These are phyloP conservation scores for Alosa sapidissima DNA, from an alignment of 2,797 vertebrate genomes.

Conservation along the genomic window DNA sequence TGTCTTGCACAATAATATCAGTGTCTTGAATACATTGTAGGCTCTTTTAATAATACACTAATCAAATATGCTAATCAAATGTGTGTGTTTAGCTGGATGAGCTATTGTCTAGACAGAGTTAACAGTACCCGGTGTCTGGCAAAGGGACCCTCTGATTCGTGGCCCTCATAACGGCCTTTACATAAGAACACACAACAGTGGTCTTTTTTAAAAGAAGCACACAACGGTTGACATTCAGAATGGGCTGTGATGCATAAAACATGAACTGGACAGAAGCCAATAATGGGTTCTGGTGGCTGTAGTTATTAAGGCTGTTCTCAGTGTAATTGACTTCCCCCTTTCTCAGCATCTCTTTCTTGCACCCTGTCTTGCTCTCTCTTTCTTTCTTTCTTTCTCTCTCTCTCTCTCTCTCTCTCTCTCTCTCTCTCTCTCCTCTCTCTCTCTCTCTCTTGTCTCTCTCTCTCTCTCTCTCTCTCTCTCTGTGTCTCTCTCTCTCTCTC, in stretches of 20 bases:
- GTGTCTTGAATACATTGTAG: too few relatives aligned
- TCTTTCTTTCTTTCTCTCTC: too few relatives aligned
- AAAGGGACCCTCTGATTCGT: background rate
- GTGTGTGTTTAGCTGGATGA: background rate
- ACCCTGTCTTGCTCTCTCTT: background rate
- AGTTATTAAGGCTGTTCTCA: conserved; percentile 29
- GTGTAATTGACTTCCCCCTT: background rate
- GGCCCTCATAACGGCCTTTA: conserved; percentile 22
- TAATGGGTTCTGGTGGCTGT: conserved; percentile 21
- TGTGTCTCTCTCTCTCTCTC: background rate
- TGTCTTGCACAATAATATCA: too few relatives aligned
- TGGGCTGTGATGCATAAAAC: conserved; percentile 39
- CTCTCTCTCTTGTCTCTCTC: too few relatives aligned
- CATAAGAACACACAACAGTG: conserved; percentile 32
- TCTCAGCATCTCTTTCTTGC: background rate
- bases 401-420: too few relatives aligned
- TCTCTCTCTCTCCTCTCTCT: too few relatives aligned
- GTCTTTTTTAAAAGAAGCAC: background rate
- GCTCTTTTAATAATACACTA: too few relatives aligned
- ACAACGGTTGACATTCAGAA: conserved; percentile 40
- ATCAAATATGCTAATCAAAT: background rate
- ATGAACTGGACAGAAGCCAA: conserved; percentile 37
- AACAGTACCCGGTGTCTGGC: background rate
- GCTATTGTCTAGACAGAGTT: background rate
- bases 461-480: background rate